phyloP scores from a whole-genome alignment of 1,140 invertebrate species.

The Tenebrio molitor region DNA sequence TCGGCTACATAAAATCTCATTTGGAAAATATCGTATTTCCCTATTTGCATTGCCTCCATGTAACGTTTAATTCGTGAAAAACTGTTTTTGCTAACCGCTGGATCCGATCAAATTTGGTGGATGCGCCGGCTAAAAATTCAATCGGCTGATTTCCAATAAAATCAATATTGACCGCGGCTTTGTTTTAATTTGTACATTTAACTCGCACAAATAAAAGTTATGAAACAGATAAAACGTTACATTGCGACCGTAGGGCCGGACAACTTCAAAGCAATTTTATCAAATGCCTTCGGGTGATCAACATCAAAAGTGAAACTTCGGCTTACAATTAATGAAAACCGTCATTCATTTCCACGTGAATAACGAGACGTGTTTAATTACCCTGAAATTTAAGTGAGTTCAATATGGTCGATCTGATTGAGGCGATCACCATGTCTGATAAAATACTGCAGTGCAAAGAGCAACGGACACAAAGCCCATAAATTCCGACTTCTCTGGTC shows the following conservation, averaged over 20 bases:
- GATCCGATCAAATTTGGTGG: too few species aligned
- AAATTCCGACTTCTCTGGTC: constrained; percentile 37
- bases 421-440: constrained; percentile 34
- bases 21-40: too few species aligned
- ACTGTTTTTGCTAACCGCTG: too few species aligned
- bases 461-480: constrained; percentile 32
- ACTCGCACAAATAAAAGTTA: too few species aligned
- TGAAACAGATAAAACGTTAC: too few species aligned
- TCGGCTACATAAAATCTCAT: too few species aligned
- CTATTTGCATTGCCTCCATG: too few species aligned
- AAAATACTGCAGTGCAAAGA: constrained; percentile 32
- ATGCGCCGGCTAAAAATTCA: too few species aligned
- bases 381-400: constrained; percentile 19
- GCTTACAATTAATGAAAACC: constrained; percentile 1
- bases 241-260: not conserved
- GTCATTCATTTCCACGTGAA: not conserved
- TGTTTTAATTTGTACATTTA: too few species aligned
- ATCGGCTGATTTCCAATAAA: too few species aligned
- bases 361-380: constrained; percentile 34
- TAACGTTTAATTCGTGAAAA: too few species aligned
- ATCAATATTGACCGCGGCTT: too few species aligned
- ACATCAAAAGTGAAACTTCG: constrained; percentile 23
- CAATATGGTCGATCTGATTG: constrained; percentile 11
- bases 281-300: not conserved
- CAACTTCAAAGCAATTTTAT: constrained; percentile 16